Conservation (phyloP, 2,113 vertebrate species). For the Amblyornis subalaris region DNA sequence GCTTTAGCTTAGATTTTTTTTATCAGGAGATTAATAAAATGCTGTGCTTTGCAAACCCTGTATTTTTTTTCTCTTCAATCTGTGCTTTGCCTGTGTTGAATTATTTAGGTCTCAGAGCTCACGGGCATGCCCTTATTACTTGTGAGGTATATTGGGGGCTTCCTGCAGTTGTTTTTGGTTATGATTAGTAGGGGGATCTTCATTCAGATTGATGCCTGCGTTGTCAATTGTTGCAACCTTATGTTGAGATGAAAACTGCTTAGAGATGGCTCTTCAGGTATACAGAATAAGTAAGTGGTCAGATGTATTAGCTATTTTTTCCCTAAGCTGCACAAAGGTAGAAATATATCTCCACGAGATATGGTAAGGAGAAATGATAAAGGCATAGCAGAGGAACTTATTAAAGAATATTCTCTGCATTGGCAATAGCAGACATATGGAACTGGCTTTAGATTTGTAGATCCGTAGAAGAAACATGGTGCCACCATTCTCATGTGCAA, state of each 20-base stretch:
- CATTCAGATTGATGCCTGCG: neutral
- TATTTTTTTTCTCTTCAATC: neutral
- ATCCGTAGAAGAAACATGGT: accelerated
- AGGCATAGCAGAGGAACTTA: neutral
- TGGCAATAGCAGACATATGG: neutral
- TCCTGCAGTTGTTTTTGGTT: neutral
- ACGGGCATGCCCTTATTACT: neutral
- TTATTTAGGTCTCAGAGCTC: neutral
- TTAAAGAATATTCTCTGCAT: neutral
- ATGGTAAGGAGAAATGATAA: neutral
- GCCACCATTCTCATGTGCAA: neutral
- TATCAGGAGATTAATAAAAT: neutral
- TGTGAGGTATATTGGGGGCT: neutral
- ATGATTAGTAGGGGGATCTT: neutral
- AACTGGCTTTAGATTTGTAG: neutral
- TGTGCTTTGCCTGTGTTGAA: neutral
- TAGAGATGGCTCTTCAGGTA: neutral
- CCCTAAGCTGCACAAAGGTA: neutral
- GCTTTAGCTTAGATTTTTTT: neutral
- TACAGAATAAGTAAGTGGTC: neutral
- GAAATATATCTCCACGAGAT: neutral
- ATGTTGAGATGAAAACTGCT: neutral
- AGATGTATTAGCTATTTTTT: neutral
- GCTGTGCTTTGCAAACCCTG: neutral
- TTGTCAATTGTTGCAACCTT: neutral